Conservation (phyloP, 2,888 invertebrate species). For the Scaptomyza caliginosa region DNA sequence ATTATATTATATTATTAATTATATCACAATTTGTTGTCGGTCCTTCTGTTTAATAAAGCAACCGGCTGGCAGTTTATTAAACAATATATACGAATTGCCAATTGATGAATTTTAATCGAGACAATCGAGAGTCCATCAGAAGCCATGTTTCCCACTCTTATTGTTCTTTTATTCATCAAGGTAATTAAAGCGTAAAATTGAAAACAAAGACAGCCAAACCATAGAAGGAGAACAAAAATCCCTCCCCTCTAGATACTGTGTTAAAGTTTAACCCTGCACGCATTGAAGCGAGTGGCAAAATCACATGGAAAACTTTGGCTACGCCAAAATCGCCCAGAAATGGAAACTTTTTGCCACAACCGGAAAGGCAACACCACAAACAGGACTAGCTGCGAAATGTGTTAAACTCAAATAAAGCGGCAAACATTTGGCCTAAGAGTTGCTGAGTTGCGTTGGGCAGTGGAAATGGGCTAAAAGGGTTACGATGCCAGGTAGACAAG, state of each 20-base stretch:
- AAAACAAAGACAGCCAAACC: constrained; percentile 60
- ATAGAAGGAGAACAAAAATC: constrained; percentile 1
- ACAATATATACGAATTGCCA: constrained; percentile 36
- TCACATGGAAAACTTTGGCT: constrained; percentile 50
- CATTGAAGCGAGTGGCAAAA: constrained; percentile 50
- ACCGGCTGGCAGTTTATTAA: constrained; percentile 67
- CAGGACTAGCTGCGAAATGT: constrained; percentile 47
- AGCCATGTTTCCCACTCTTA: neutral
- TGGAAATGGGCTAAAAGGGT: constrained; percentile 5
- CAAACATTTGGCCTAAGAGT: neutral
- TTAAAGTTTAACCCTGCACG: constrained; percentile 39
- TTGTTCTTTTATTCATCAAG: constrained; percentile 56
- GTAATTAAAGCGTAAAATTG: constrained; percentile 76
- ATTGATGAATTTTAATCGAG: constrained; percentile 63
- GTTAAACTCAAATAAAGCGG: constrained; percentile 46
- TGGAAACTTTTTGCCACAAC: constrained; percentile 45
- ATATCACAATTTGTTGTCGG: constrained; percentile 20
- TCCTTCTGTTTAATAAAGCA: constrained; percentile 37
- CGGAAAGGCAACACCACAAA: constrained; percentile 44
- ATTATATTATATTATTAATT: constrained; percentile 67
- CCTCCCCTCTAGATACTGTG: constrained; percentile 9
- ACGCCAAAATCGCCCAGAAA: constrained; percentile 14
- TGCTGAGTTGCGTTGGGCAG: neutral
- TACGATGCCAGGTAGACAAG: neutral
- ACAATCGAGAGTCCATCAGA: constrained; percentile 21